Conservation (phyloP, 1,140 invertebrate genomes). For the Drosophila teissieri region DNA sequence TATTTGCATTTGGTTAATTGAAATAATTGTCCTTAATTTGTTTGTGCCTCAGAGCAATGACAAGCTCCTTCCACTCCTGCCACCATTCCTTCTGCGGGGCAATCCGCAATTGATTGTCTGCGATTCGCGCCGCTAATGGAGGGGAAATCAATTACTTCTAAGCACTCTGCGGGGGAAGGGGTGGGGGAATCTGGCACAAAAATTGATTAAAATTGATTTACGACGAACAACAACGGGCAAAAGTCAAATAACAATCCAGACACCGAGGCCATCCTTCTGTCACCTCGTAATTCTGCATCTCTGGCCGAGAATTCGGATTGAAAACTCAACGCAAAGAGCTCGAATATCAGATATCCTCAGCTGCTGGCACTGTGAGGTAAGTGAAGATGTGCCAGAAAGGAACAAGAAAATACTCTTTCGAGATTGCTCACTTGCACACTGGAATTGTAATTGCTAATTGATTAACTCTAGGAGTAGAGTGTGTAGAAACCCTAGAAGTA, state of each 20-base stretch:
- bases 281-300: background rate
- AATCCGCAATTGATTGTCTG: slow-evolving; percentile 74
- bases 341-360: too few relatives aligned
- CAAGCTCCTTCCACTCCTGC: slow-evolving; percentile 24
- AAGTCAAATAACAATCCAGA: slow-evolving; percentile 47
- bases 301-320: background rate
- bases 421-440: too few relatives aligned
- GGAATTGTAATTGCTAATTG: too few relatives aligned
- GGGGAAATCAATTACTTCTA: slow-evolving; percentile 76
- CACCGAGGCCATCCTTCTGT: slow-evolving; percentile 28
- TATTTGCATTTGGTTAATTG: slow-evolving; percentile 83
- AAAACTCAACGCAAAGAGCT: background rate
- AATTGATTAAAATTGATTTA: slow-evolving; percentile 82
- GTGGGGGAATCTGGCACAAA: slow-evolving; percentile 2
- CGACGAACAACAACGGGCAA: slow-evolving; percentile 35
- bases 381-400: too few relatives aligned
- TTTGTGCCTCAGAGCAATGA: slow-evolving; percentile 72
- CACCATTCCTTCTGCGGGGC: slow-evolving; percentile 20
- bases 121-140: slow-evolving; percentile 77
- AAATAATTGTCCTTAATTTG: slow-evolving; percentile 83
- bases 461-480: too few relatives aligned
- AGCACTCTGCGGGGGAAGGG: slow-evolving; percentile 42
- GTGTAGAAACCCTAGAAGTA: too few relatives aligned
- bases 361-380: too few relatives aligned
- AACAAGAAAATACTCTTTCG: too few relatives aligned